Percentiles rank a stretch among this genome's conserved stretches.
Evolutionary conservation across 2,113 vertebrate genomes (phyloP).

Genomic region (Microtus montanus): DNA sequence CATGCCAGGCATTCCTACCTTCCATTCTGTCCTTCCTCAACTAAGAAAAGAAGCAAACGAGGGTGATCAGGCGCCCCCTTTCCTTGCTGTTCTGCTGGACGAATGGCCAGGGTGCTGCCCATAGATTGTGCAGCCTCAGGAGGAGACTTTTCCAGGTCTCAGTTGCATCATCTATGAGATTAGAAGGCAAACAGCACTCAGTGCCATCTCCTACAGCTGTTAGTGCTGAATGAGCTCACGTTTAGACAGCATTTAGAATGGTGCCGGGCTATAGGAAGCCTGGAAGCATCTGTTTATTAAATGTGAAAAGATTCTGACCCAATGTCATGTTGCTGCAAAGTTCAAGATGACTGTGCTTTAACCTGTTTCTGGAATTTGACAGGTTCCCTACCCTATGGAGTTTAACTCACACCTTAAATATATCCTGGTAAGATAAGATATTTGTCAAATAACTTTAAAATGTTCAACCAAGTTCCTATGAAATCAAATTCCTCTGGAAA

Average conservation of each 20-base stretch:
- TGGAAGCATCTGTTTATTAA: neutral
- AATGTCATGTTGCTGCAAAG: neutral
- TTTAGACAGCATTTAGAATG: neutral
- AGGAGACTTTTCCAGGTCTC: neutral
- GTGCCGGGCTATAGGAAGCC: neutral
- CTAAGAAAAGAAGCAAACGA: neutral
- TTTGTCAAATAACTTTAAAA: neutral
- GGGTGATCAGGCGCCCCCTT: neutral
- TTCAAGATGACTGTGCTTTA: neutral
- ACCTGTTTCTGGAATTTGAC: neutral
- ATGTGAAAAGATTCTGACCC: neutral
- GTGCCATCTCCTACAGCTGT: neutral
- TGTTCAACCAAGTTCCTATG: neutral
- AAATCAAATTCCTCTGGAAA: neutral
- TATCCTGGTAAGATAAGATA: neutral
- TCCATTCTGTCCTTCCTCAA: neutral
- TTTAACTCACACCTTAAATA: neutral
- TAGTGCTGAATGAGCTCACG: neutral
- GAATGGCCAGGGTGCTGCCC: neutral
- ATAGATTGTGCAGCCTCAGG: fast-evolving
- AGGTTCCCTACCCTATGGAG: neutral
- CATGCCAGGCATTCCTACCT: neutral
- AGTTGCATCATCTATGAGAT: neutral
- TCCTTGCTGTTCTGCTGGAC: neutral
- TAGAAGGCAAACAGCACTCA: neutral